Evolutionary conservation across 2,888 invertebrate genomes (phyloP).

Genomic region (Celastrina argiolus): DNA sequence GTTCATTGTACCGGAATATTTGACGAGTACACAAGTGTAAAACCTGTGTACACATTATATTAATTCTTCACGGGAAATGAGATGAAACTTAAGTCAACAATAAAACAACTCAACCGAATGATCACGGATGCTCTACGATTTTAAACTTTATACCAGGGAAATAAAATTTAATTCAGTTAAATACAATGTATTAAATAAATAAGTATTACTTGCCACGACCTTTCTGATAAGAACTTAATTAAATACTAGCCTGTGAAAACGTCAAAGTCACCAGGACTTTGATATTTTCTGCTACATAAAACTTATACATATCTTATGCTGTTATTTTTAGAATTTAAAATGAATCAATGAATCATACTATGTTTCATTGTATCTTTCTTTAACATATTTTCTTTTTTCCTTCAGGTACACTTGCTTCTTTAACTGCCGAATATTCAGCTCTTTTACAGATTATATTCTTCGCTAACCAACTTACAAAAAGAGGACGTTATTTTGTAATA

Average conservation of each 20-base stretch:
- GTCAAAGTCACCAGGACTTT: background rate
- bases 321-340: background rate
- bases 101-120: slow-evolving; percentile 34
- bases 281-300: background rate
- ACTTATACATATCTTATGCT: background rate
- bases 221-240: slow-evolving; percentile 7
- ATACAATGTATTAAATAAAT: background rate
- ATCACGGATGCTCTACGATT: slow-evolving; percentile 30
- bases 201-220: background rate
- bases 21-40: slow-evolving; percentile 48
- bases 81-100: slow-evolving; percentile 53
- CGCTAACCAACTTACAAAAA: background rate
- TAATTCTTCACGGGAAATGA: slow-evolving; percentile 59
- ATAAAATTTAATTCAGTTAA: background rate
- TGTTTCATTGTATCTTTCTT: background rate
- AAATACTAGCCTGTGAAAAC: background rate
- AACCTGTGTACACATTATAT: slow-evolving; percentile 48
- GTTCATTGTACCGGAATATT: slow-evolving; percentile 41
- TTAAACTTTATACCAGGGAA: slow-evolving; percentile 31
- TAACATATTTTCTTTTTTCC: background rate
- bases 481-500: background rate
- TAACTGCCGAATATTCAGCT: background rate
- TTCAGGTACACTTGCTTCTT: background rate
- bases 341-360: background rate
- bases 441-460: background rate